Percentiles rank a stretch among this genome's conserved stretches.
Evolutionary conservation across 2,888 invertebrate genomes (phyloP).

Genomic region (Caenorhabditis sp.): DNA sequence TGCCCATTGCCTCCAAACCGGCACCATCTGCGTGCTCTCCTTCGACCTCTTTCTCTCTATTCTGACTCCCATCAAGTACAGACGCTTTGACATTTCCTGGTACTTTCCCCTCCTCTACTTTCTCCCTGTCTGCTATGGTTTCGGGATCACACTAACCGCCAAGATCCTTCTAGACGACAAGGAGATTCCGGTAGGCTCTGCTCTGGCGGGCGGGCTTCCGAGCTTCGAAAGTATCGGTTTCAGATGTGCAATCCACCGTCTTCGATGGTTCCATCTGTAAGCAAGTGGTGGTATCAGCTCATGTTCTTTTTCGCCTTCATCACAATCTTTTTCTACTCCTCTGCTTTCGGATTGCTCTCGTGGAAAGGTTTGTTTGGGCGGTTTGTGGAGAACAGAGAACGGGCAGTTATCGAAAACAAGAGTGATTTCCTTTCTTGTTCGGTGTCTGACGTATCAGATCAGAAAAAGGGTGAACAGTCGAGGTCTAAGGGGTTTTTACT

Average conservation of each 20-base stretch:
- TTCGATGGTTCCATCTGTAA: slow-evolving; percentile 15
- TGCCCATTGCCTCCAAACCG: slow-evolving; percentile 40
- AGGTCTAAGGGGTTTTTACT: not conserved
- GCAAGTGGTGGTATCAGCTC: slow-evolving; percentile 21
- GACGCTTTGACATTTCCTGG: slow-evolving; percentile 2
- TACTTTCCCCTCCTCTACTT: slow-evolving; percentile 16
- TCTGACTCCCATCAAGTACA: slow-evolving; percentile 16
- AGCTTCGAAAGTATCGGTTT: not conserved
- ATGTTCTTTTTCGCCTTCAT: slow-evolving; percentile 26
- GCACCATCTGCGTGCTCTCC: slow-evolving; percentile 33
- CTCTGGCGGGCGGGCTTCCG: not conserved
- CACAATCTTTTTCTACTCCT: slow-evolving; percentile 31
- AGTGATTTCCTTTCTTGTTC: not conserved
- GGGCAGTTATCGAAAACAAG: not conserved
- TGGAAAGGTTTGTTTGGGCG: slow-evolving; percentile 28
- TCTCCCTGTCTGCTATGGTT: slow-evolving; percentile 23
- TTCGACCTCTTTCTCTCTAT: slow-evolving; percentile 39
- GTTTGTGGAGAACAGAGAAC: no score
- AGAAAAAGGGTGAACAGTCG: no score
- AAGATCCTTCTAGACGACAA: slow-evolving; percentile 13
- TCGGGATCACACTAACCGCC: not conserved
- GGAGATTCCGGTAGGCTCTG: slow-evolving; percentile 2
- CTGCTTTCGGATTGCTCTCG: slow-evolving; percentile 25
- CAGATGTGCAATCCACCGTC: slow-evolving; percentile 44
- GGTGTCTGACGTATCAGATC: no score